Evolutionary conservation across 2,113 vertebrate genomes (phyloP), one percentile per base, ranked within the genome.

Genomic region (Trogon surrucura): DNA sequence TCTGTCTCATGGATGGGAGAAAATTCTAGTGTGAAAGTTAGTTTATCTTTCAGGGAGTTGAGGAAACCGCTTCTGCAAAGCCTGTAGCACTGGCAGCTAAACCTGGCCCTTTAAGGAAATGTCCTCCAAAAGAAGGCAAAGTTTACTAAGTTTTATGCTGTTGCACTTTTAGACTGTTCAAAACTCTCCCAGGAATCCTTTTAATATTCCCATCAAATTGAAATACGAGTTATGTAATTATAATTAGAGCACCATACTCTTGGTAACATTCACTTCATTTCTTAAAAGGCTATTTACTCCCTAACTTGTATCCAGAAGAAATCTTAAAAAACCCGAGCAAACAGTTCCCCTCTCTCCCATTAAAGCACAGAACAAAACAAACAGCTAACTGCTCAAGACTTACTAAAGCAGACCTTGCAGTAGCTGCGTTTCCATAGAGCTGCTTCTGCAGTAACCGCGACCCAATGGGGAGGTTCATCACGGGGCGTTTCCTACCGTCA

Each of bases 181-280:
- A 80, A 91, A 81, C 66, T 96, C 96, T 97, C 96, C 60, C 77
- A 92, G 96, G 97, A 95, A 97, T 85, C 81, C 91, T 93, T 96
- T 96, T 97, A 97, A 97, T 97, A 96, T 93, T 95, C 77, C 80
- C 82, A 95, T 93, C 93, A 97, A 97, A 97, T 97, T 97, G 96
- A 97, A 96, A 93, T 77, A 70, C 17, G 72, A 90, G 95, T 96
- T 95, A 95, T 48, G 78, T 91, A 93, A 97, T 95, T 64, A 85
- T 97, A 97, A 97, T 96, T 97, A 95, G 96, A 95, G 80, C 94
- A 91, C 71, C 72, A n/a, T 60, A 80, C 80, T 94, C 93, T 62
- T 47, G 92, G 29, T 91, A 95, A 87, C 67, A 38, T 53, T 80
- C 58, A 50, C 83, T 94, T 67, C 19, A 21, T 73, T 87, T 88